Evolutionary conservation across 1,140 invertebrate genomes (phyloP), one percentile per base, ranked within the genome.

Genomic region (Adelges cooleyi): DNA sequence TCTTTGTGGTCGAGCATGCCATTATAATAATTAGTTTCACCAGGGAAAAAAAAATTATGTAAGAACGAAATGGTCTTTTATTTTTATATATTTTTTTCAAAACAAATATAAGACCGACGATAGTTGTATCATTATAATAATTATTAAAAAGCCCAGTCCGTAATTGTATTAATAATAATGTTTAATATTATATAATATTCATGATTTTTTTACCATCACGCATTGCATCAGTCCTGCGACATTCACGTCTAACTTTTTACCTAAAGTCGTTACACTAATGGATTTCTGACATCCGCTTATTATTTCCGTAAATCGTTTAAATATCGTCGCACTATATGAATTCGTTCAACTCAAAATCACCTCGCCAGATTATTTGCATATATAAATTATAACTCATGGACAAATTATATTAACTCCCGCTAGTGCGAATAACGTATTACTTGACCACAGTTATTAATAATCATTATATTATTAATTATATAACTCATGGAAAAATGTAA

Each of bases 11-110:
- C 36, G 20, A 11, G n/a, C 17, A 6, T 18, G 44, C 22, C 22
- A 20, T 48, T 62, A 62, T 33, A 48, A 48, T 62, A 62, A 62
- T 62, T 48, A 33, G 56, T 62, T 62, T 29, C 56, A 29, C 25
- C 13, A 17, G 10, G 9, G 25, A 5, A 46, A 59, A 59, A 13
- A 33, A 56, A 15, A 46, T 18, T 44, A n/a, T 44, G 4, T n/a
- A 11, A 27, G 29, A 46, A 46, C 36, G n/a, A 44, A 59, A 59
- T 44, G 11, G 38, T 59, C 15, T 18, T 27, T 44, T 44, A n/a
- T n/a, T n/a, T n/a, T n/a, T n/a, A n/a, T n/a, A n/a, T n/a, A n/a
- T n/a, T n/a, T n/a, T n/a, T n/a, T n/a, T 25, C 11, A 59, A 38
- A 44, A 59, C 53, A 56, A 56, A 56, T 18, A 10, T 54, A 54